Percentiles rank a stretch among this genome's conserved stretches.
Evolutionary conservation across 2,113 vertebrate species (phyloP).

Genomic region (Cephalopterus ornatus): DNA sequence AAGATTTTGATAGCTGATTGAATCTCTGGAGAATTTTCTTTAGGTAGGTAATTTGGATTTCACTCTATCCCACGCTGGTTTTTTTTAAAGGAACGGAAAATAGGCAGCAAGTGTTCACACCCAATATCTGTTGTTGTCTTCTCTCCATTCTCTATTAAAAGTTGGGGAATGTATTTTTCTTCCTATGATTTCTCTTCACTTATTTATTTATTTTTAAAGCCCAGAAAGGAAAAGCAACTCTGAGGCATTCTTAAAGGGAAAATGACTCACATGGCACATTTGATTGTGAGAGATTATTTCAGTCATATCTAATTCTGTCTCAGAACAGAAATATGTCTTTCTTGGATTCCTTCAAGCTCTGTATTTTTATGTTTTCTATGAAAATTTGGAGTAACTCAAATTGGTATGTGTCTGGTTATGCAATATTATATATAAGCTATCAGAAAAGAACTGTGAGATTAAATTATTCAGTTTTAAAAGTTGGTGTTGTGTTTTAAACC

Average conservation of each 20-base stretch:
- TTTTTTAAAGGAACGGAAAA: not conserved
- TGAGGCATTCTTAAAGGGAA: not conserved
- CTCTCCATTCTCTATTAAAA: not conserved
- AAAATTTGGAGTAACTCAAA: not conserved
- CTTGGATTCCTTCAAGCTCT: not conserved
- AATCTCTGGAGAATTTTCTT: not conserved
- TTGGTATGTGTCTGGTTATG: not conserved
- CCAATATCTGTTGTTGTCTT: not conserved
- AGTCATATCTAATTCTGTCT: constrained; percentile 4
- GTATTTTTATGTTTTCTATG: not conserved
- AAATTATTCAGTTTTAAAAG: rapidly evolving
- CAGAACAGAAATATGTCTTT: not conserved
- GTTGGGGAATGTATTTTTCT: not conserved
- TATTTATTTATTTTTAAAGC: not conserved
- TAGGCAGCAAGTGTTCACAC: not conserved
- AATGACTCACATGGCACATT: not conserved
- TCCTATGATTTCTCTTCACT: not conserved
- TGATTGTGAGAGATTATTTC: not conserved
- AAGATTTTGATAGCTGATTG: not conserved
- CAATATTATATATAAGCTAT: not conserved
- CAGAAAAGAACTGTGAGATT: not conserved
- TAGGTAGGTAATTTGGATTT: not conserved
- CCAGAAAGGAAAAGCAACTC: not conserved
- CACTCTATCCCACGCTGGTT: rapidly evolving
- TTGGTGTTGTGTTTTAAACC: not conserved